Evolutionary conservation across 2,797 vertebrate genomes (phyloP).

Genomic region (Harpagifer antarcticus): DNA sequence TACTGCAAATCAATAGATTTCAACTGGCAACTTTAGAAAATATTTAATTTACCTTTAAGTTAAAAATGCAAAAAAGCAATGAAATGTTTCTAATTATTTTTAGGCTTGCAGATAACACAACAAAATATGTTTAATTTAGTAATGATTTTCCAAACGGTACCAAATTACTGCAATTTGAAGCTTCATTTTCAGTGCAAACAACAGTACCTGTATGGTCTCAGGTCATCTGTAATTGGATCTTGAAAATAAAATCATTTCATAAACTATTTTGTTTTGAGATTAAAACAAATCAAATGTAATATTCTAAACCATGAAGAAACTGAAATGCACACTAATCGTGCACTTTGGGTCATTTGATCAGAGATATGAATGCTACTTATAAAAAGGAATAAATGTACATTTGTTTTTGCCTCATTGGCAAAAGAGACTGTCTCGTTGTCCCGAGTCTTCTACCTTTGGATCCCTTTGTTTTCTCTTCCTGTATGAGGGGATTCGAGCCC

Average conservation of each 20-base stretch:
- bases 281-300: conserved; percentile 39
- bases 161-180: conserved; percentile 60
- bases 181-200: conserved; percentile 66
- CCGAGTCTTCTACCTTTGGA: conserved; percentile 69
- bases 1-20: conserved; percentile 65
- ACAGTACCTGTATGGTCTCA: conserved; percentile 35
- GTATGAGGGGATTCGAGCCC: conserved; percentile 52
- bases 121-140: conserved; percentile 34
- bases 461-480: conserved; percentile 63
- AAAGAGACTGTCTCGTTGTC: conserved; percentile 49
- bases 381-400: conserved; percentile 59
- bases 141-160: conserved; percentile 33
- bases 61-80: conserved; percentile 62
- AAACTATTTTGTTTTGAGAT: conserved; percentile 33
- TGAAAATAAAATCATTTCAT: conserved; percentile 39
- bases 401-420: conserved; percentile 60
- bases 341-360: conserved; percentile 48
- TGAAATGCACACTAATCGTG: conserved; percentile 47
- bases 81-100: conserved; percentile 43
- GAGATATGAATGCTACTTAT: conserved; percentile 60
- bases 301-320: conserved; percentile 46
- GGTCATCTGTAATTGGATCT: conserved; percentile 33
- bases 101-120: conserved; percentile 24
- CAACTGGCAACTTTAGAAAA: conserved; percentile 64
- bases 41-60: conserved; percentile 50